Evolutionary conservation across 2,113 vertebrate species (phyloP), one percentile per base, ranked within the genome.

Genomic region (Platichthys flesus): DNA sequence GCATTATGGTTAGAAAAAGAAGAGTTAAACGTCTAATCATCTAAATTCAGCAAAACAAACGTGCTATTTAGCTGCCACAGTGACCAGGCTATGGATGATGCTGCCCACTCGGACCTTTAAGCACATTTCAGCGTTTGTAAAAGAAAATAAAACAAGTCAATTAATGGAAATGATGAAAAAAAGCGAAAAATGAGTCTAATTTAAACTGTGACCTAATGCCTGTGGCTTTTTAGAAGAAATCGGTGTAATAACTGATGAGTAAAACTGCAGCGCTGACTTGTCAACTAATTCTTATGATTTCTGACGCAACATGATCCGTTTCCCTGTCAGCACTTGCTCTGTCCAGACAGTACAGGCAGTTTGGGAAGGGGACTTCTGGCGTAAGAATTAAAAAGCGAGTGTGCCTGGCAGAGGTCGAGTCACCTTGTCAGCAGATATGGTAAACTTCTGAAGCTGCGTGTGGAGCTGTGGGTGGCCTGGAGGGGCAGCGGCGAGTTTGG

Each of bases 401-500:
- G 63, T 49, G 58, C 21, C 31, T 15, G 31, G 61, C 57, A 64
- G 63, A 51, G 55, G 57, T 79, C 6, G 2, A 20, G 45, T 76
- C 82, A 95, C 94, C 94, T 95, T 95, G 89, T 95, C 93, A 69
- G 94, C 93, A 72, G 94, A 94, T 71, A 93, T 87, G 1, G 94
- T 94, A 83, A 94, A 94, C 88, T 93, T 92, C 86, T 94, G 93
- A 67, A 95, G 93, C 87, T 94, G 94, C 0, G 63, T 56, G 37
- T 92, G 90, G 61, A 94, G 89, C 73, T 88, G 87, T 79, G 91
- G 81, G 90, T 93, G 91, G 89, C 87, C 85, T 62, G 23, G 84
- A 0, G 75, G 69, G 74, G 78, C 56, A 28, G 74, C 23, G 63
- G 75, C 64, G 49, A 66, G 63, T 74, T 71, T 84, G 56, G 88